phyloP scores from a whole-genome alignment of 1,140 invertebrate species.

The Drosophila nikananu region DNA sequence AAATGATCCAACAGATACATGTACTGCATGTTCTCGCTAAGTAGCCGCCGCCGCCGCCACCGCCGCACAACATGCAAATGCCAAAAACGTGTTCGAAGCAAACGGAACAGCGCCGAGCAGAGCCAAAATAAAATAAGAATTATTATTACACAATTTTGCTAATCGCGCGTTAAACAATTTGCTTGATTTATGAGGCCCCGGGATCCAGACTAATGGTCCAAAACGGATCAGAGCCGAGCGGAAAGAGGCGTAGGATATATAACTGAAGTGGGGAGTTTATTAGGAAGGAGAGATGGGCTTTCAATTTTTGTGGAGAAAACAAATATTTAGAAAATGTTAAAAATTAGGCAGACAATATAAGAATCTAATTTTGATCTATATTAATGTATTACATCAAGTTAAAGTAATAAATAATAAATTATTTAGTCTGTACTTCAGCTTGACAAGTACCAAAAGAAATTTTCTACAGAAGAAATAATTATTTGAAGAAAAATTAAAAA shows the following conservation, averaged over 20 bases:
- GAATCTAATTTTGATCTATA: background rate
- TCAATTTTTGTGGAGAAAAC: background rate
- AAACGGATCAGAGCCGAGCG: background rate
- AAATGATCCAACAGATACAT: slow-evolving; percentile 54
- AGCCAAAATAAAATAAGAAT: slow-evolving; percentile 64
- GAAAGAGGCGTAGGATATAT: background rate
- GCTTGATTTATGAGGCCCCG: slow-evolving; percentile 68
- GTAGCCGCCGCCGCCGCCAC: slow-evolving; percentile 19
- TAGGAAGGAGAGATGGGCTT: background rate
- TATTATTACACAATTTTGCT: slow-evolving; percentile 82
- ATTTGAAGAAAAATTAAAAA: background rate
- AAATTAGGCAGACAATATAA: background rate
- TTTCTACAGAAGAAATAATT: background rate
- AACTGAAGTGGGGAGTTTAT: background rate
- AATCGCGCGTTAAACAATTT: slow-evolving; percentile 83
- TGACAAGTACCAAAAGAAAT: background rate
- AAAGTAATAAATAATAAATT: background rate
- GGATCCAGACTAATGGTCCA: slow-evolving; percentile 34
- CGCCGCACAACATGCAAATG: slow-evolving; percentile 59
- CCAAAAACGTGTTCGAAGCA: slow-evolving; percentile 45
- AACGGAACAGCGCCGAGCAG: slow-evolving; percentile 27
- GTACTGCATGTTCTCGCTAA: slow-evolving; percentile 46
- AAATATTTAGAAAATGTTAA: background rate
- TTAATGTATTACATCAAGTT: background rate
- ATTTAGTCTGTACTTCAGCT: background rate